phyloP scores from a whole-genome alignment of 2,797 vertebrate genomes.

The Streptopelia turtur region DNA sequence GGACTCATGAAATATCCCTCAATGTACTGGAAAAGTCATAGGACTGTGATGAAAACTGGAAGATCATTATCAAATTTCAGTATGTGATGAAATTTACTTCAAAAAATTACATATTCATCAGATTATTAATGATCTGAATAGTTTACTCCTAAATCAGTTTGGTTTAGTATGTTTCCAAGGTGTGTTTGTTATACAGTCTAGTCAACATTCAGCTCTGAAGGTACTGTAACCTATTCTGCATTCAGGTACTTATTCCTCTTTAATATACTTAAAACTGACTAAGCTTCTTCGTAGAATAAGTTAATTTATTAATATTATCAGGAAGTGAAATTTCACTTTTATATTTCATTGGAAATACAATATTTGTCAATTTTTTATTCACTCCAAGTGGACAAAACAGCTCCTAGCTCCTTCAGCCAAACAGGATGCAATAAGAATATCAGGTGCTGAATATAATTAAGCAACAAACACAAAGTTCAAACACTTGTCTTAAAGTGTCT shows the following conservation, averaged over 20 bases:
- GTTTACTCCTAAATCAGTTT: background rate
- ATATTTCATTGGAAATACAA: background rate
- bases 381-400: background rate
- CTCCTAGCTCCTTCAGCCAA: background rate
- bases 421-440: background rate
- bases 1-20: fast-evolving
- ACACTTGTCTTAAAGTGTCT: background rate
- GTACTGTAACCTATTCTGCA: background rate
- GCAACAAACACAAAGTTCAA: background rate
- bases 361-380: background rate
- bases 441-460: background rate
- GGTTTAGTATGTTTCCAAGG: background rate
- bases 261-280: background rate
- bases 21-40: background rate
- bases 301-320: background rate
- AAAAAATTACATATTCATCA: background rate
- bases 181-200: background rate
- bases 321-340: background rate
- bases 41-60: background rate
- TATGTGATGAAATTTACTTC: fast-evolving
- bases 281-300: background rate
- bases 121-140: background rate
- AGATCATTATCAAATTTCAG: background rate
- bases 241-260: background rate
- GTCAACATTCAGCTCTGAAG: background rate